Evolutionary conservation across 37 sponge, comb jelly and placozoan genomes (phyloP), one percentile per base, ranked within the genome.

Genomic region (Petrosia ficiformis): DNA sequence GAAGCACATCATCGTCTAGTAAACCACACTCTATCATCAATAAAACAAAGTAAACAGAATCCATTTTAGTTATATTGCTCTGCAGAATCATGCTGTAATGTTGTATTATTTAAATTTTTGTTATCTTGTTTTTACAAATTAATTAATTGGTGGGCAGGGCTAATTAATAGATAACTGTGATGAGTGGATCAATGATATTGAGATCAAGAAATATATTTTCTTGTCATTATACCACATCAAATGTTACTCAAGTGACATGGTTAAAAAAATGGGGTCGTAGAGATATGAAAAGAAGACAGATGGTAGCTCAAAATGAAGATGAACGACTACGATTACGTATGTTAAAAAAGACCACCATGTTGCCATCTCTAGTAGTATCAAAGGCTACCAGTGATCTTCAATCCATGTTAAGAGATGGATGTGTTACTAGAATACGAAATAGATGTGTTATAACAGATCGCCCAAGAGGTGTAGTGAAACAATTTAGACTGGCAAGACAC

Each of bases 1-100:
- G 95, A 95, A 77, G 95, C 92, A 35, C 95, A 95, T 60, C 95
- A 95, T 67, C 59, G 95, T 8, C 36, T 77, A 1, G 95, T 95
- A 68, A 92, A 95, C 65, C 95, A 95, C 69, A 95, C 93, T 26
- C 77, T 95, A 19, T 75, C 89, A 67, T 79, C 76, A 33, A 80
- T 95, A 44, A 42, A 77, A 0, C 70, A 48, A 1, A 24, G 68
- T 35, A 72, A 87, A 14, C 44, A 30, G 10, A 95, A 95, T 57
- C 95, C 95, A 1, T 91, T 81, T 52, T 30, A 44, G 16, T n/a
- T n/a, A n/a, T n/a, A n/a, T n/a, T n/a, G n/a, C n/a, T n/a, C n/a
- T n/a, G n/a, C 94, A n/a, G n/a, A n/a, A n/a, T n/a, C n/a, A n/a
- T n/a, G n/a, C n/a, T n/a, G n/a, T n/a, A n/a, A n/a, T n/a, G n/a